Conservation (phyloP, 1,140 invertebrate species). For the Maniola jurtina region DNA sequence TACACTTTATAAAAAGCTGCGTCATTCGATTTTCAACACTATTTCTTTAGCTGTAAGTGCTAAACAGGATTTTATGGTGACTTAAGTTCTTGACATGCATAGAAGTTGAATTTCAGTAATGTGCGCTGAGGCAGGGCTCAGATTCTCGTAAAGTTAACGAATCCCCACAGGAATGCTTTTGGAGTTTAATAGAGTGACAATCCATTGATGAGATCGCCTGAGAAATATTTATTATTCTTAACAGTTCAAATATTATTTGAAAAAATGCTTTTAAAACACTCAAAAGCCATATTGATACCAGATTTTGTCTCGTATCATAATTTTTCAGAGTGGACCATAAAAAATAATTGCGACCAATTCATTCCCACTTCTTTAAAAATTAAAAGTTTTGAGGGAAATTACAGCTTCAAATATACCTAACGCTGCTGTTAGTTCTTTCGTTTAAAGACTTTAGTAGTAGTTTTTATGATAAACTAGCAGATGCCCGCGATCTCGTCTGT, state of each 20-base stretch:
- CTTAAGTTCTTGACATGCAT: not conserved
- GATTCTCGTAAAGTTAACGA: slow-evolving; percentile 11
- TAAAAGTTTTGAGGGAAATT: no score
- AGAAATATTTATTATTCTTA: not conserved
- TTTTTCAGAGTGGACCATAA: no score
- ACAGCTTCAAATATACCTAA: not conserved
- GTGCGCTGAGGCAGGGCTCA: slow-evolving; percentile 4
- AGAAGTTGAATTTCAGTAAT: slow-evolving; percentile 9
- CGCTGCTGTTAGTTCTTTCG: no score
- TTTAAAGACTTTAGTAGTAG: no score
- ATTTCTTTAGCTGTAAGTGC: not conserved
- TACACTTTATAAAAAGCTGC: not conserved
- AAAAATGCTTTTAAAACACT: no score
- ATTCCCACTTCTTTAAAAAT: no score
- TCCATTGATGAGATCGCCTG: not conserved
- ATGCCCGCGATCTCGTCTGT: no score
- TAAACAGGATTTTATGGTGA: not conserved
- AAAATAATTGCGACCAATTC: no score
- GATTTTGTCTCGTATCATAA: no score
- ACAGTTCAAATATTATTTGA: not conserved
- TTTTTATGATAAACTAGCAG: no score
- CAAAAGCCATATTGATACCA: no score
- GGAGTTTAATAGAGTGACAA: slow-evolving; percentile 12
- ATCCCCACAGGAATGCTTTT: slow-evolving; percentile 15
- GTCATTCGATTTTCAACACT: not conserved